phyloP scores from a whole-genome alignment of 2,888 invertebrate species.

The Hyposoter dolosus region DNA sequence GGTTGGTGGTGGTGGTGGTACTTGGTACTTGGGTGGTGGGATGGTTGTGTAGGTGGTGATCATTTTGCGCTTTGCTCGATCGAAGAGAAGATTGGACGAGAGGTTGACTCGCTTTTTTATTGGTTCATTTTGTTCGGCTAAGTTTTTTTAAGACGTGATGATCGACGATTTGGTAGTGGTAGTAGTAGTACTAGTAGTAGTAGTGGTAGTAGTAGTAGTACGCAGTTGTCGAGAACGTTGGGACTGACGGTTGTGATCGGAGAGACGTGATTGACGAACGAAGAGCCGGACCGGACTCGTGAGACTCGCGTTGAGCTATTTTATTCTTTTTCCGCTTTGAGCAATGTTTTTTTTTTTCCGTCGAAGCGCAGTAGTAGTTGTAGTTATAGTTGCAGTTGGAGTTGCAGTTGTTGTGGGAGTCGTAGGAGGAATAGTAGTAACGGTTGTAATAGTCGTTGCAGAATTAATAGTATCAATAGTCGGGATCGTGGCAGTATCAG shows the following conservation, averaged over 20 bases:
- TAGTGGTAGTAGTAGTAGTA: conserved; percentile 74
- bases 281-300: conserved; percentile 75
- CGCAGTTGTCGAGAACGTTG: conserved; percentile 75
- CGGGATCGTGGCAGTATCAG: too few species aligned
- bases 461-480: conserved; percentile 73
- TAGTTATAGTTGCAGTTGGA: conserved; percentile 79
- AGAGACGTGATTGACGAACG: conserved; percentile 80
- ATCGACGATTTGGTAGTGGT: conserved; percentile 75
- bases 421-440: conserved; percentile 74
- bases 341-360: conserved; percentile 29
- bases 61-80: conserved; percentile 83
- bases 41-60: conserved; percentile 84
- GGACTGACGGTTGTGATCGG: conserved; percentile 71
- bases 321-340: conserved; percentile 43
- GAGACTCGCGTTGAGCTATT: conserved; percentile 76
- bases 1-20: conserved; percentile 80
- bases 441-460: conserved; percentile 73
- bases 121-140: conserved; percentile 68
- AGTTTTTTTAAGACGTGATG: conserved; percentile 70
- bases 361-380: conserved; percentile 77
- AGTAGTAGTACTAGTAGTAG: conserved; percentile 75
- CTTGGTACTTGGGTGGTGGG: conserved; percentile 82
- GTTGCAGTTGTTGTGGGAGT: conserved; percentile 77
- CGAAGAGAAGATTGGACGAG: conserved; percentile 82
- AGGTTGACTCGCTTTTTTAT: conserved; percentile 75